A percentile compares a stretch with the other conserved stretches of the same genome.
Evolutionary conservation across 2,888 invertebrate genomes (phyloP).

Genomic region (Leptinotarsa peninsularis): DNA sequence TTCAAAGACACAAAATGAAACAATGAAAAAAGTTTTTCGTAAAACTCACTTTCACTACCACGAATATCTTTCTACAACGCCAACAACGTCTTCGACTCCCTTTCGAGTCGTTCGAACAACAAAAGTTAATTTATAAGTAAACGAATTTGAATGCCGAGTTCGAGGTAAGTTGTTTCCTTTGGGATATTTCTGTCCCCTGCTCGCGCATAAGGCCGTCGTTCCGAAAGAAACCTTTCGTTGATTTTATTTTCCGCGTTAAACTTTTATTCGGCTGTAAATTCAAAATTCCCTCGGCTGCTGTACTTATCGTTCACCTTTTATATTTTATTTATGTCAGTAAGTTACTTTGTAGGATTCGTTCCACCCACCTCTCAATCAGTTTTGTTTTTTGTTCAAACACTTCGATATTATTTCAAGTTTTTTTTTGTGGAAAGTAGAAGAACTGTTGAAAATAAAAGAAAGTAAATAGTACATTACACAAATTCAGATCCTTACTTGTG

Average conservation of each 20-base stretch:
- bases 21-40: background rate
- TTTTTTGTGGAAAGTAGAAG: no score
- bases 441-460: no score
- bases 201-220: conserved; percentile 6
- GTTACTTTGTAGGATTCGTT: conserved; percentile 9
- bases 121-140: conserved; percentile 51
- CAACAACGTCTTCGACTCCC: background rate
- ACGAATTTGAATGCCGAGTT: conserved; percentile 52
- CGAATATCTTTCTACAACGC: background rate
- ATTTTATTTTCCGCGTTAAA: conserved; percentile 44
- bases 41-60: background rate
- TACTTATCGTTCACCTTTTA: conserved; percentile 20
- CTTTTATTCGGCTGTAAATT: conserved; percentile 40
- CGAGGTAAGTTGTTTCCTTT: conserved; percentile 49
- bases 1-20: background rate
- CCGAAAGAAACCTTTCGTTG: conserved; percentile 35
- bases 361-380: background rate
- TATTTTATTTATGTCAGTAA: background rate
- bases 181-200: conserved; percentile 43
- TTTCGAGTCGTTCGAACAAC: conserved; percentile 34
- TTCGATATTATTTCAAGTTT: no score
- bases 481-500: no score
- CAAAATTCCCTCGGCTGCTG: conserved; percentile 28
- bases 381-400: background rate
- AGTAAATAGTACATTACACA: no score